A percentile compares a stretch with the other conserved stretches of the same genome.
Evolutionary conservation across 2,888 invertebrate species (phyloP).

Genomic region (Epistrophe grossulariae): DNA sequence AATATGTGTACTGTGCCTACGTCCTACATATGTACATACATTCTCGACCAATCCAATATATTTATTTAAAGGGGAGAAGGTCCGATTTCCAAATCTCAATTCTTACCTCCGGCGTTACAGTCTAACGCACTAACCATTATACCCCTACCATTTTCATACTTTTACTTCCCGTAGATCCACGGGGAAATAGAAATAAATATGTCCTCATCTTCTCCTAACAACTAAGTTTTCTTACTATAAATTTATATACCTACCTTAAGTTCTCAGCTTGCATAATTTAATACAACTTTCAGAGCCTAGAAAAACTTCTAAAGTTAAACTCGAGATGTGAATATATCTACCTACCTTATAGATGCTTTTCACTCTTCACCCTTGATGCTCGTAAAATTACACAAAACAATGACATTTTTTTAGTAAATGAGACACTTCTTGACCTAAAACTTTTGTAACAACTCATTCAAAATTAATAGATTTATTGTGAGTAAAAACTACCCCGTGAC

Average conservation of each 20-base stretch:
- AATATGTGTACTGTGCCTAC: too few species aligned
- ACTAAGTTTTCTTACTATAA: background rate
- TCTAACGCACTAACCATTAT: too few species aligned
- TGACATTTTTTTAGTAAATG: slow-evolving; percentile 18
- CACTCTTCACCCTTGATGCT: slow-evolving; percentile 3
- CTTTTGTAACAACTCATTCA: slow-evolving; percentile 39
- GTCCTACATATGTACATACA: too few species aligned
- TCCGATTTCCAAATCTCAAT: too few species aligned
- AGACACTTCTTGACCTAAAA: slow-evolving; percentile 49
- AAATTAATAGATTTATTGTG: slow-evolving; percentile 21
- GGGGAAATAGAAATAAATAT: background rate
- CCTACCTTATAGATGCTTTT: background rate
- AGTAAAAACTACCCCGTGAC: background rate
- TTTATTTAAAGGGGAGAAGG: too few species aligned
- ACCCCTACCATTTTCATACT: background rate
- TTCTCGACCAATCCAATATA: too few species aligned
- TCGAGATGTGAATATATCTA: background rate
- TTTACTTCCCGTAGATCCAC: background rate
- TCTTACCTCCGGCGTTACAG: too few species aligned
- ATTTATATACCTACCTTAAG: background rate
- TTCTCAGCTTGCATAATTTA: background rate
- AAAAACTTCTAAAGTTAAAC: background rate
- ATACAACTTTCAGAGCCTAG: background rate
- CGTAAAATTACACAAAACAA: slow-evolving; percentile 18
- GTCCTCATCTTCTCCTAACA: background rate